Evolutionary conservation across 2,888 invertebrate species (phyloP).

Genomic region (Drosophila bunnanda): DNA sequence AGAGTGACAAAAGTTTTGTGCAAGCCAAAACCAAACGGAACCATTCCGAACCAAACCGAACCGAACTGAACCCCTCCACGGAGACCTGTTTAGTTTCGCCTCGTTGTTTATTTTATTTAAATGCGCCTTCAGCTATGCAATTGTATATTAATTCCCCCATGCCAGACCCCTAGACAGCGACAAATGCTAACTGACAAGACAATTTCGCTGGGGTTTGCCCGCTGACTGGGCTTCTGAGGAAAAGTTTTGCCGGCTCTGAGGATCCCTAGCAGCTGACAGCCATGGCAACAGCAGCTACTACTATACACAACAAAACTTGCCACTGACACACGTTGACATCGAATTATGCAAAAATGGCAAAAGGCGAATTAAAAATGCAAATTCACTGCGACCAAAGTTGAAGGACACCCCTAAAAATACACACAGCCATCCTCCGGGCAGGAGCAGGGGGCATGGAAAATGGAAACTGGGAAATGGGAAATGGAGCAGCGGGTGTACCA

Average conservation of each 20-base stretch:
- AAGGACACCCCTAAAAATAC: conserved; percentile 30
- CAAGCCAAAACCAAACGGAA: background rate
- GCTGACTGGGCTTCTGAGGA: conserved; percentile 3
- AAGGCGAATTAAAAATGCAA: conserved; percentile 78
- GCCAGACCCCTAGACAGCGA: conserved; percentile 60
- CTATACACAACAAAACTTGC: conserved; percentile 29
- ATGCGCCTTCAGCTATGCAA: conserved; percentile 78
- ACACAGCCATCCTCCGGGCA: conserved; percentile 14
- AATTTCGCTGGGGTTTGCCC: conserved; percentile 67
- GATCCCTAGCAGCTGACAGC: conserved; percentile 66
- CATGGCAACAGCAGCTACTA: conserved; percentile 47
- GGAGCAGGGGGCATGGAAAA: background rate
- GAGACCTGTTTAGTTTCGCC: conserved; percentile 41
- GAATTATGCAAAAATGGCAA: conserved; percentile 76
- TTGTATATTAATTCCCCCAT: conserved; percentile 78
- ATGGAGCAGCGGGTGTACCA: conserved; percentile 2
- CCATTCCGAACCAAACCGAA: background rate
- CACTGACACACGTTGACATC: conserved; percentile 74
- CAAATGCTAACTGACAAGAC: conserved; percentile 81
- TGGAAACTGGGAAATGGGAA: conserved; percentile 20
- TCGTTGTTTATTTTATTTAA: conserved; percentile 75
- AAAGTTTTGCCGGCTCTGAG: conserved; percentile 33
- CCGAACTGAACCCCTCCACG: conserved; percentile 4
- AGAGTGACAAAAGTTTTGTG: conserved; percentile 73
- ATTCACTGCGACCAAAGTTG: conserved; percentile 45